These are phyloP conservation scores for Heliconius ethilla DNA, from an alignment of 2,888 invertebrate genomes.

Conservation along the genomic window DNA sequence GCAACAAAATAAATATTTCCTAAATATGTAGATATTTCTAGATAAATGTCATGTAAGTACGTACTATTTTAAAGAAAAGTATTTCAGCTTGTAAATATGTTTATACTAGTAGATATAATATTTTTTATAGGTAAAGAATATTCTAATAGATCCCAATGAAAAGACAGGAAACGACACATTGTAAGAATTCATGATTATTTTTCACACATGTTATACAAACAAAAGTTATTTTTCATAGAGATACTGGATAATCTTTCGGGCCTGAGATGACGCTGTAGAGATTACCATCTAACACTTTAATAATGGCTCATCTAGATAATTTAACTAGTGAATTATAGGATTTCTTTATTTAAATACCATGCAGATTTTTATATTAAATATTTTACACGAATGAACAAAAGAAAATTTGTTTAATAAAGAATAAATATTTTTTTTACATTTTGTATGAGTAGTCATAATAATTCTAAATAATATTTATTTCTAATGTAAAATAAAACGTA, in stretches of 20 bases:
- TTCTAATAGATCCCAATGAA: not conserved
- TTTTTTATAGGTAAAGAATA: too few relatives aligned
- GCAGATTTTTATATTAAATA: too few relatives aligned
- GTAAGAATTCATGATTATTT: not conserved
- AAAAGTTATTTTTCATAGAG: not conserved
- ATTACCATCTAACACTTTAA: not conserved
- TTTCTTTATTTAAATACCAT: too few relatives aligned
- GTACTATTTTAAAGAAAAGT: not conserved
- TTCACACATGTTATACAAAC: not conserved
- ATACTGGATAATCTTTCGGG: not conserved
- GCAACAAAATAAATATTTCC: not conserved
- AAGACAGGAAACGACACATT: not conserved
- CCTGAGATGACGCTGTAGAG: not conserved
- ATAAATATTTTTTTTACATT: too few relatives aligned
- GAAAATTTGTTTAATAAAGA: too few relatives aligned
- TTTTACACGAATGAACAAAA: too few relatives aligned
- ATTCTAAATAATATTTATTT: too few relatives aligned
- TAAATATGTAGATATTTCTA: not conserved
- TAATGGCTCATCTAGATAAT: not conserved
- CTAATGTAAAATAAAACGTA: too few relatives aligned
- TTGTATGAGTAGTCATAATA: too few relatives aligned
- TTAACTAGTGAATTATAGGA: not conserved
- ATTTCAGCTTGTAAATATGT: constrained; percentile 1
- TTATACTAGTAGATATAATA: not conserved
- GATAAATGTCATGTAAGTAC: not conserved